These are phyloP conservation scores for Allobates femoralis DNA, from an alignment of 2,797 vertebrate species.

Conservation along the genomic window DNA sequence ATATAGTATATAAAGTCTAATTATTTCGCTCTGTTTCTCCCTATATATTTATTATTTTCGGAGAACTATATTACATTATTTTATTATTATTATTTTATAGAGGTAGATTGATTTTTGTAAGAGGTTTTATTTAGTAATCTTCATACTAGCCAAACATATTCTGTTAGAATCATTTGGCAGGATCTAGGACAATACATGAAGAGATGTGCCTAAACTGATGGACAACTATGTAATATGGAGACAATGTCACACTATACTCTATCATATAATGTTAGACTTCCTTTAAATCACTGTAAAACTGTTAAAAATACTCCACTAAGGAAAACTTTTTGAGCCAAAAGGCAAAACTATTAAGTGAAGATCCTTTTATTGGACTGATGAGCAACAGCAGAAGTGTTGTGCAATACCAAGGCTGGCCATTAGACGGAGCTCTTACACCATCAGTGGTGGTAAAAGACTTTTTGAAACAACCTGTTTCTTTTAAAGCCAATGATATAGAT, in stretches of 20 bases:
- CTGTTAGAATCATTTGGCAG: neutral
- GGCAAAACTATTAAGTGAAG: conserved; percentile 28
- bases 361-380: conserved; percentile 69
- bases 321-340: neutral
- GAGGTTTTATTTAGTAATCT: neutral
- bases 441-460: conserved; percentile 50
- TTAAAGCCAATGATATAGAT: conserved; percentile 40
- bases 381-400: neutral
- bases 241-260: neutral
- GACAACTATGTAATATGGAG: neutral
- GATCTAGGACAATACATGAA: neutral
- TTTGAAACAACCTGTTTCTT: conserved; percentile 37
- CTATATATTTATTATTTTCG: too few species aligned
- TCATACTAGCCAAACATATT: neutral
- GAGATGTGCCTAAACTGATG: neutral
- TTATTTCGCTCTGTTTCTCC: too few species aligned
- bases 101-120: neutral
- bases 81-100: neutral
- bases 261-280: neutral
- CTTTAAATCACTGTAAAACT: conserved; percentile 2
- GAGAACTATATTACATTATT: too few species aligned
- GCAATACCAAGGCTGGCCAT: conserved; percentile 63
- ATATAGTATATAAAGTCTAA: too few species aligned
- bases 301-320: neutral
- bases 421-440: conserved; percentile 77